Conservation (phyloP, 2,797 vertebrate species). For the Gadopsis bispinosus region DNA sequence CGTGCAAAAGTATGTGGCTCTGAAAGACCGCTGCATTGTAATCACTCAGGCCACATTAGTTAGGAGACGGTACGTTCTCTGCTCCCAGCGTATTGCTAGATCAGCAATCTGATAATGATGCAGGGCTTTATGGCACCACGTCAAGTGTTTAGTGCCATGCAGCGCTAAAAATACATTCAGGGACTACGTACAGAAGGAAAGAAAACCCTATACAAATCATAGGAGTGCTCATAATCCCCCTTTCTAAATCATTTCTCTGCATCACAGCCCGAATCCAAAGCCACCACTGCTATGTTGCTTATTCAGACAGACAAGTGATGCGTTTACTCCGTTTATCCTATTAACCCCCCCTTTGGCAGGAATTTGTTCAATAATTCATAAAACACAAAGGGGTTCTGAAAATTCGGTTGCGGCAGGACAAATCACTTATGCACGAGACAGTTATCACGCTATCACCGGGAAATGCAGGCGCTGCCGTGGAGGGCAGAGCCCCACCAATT, state of each 20-base stretch:
- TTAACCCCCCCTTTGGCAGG: slow-evolving; percentile 15
- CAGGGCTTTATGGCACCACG: slow-evolving; percentile 2
- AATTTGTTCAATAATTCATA: slow-evolving; percentile 58
- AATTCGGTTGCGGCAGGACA: slow-evolving; percentile 26
- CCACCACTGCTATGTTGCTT: slow-evolving; percentile 13
- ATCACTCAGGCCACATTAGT: slow-evolving; percentile 2
- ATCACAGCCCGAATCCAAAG: slow-evolving; percentile 22
- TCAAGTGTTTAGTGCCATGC: slow-evolving; percentile 1
- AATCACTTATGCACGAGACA: slow-evolving; percentile 6
- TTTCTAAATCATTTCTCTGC: slow-evolving; percentile 13
- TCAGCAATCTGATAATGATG: slow-evolving; percentile 11
- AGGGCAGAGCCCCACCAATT: background rate
- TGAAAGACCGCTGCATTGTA: background rate
- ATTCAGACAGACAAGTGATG: slow-evolving; percentile 8
- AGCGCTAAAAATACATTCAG: slow-evolving; percentile 6
- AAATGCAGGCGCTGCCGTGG: background rate
- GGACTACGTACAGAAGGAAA: slow-evolving; percentile 4
- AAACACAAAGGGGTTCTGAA: slow-evolving; percentile 22
- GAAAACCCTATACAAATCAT: slow-evolving; percentile 13
- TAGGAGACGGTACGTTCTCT: slow-evolving; percentile 2
- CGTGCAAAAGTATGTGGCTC: background rate
- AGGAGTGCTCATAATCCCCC: slow-evolving; percentile 9
- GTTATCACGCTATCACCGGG: background rate
- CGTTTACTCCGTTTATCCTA: slow-evolving; percentile 29
- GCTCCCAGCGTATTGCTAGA: background rate